Percentiles rank a stretch among this genome's conserved stretches.
Conservation (phyloP, 2,113 vertebrate genomes). For the Carassius carassius region DNA sequence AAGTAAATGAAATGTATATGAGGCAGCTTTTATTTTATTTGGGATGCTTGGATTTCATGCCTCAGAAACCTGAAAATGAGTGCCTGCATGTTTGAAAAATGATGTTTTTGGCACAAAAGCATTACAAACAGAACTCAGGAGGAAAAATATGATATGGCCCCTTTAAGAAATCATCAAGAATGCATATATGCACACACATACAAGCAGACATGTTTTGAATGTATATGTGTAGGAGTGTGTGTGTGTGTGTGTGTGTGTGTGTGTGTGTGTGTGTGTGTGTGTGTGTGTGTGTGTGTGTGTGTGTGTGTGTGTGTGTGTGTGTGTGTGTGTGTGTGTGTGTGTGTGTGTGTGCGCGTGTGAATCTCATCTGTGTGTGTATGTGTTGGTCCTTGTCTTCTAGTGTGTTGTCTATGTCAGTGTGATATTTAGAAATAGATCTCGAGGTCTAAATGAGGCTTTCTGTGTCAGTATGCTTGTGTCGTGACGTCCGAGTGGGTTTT, state of each 20-base stretch:
- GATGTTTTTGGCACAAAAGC: not conserved
- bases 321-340: not conserved
- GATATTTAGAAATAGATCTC: constrained; percentile 25
- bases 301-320: not conserved
- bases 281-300: not conserved
- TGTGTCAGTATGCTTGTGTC: constrained; percentile 31
- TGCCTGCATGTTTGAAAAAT: not conserved
- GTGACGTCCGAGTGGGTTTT: constrained; percentile 24
- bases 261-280: constrained; percentile 30
- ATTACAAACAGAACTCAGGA: too few relatives aligned
- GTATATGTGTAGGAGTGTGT: not conserved
- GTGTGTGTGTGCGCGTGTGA: not conserved
- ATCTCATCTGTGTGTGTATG: not conserved
- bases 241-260: not conserved
- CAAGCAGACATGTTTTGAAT: not conserved
- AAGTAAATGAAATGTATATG: too few relatives aligned
- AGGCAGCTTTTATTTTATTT: not conserved
- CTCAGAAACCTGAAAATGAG: not conserved
- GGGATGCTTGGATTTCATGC: not conserved
- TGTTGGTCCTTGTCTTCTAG: constrained; percentile 27
- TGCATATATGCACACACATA: not conserved
- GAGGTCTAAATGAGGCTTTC: not conserved
- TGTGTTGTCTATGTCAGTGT: constrained; percentile 28
- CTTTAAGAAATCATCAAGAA: not conserved
- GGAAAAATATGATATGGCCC: not conserved